phyloP scores from a whole-genome alignment of 2,797 vertebrate species.

The Mionectes olivaceus region DNA sequence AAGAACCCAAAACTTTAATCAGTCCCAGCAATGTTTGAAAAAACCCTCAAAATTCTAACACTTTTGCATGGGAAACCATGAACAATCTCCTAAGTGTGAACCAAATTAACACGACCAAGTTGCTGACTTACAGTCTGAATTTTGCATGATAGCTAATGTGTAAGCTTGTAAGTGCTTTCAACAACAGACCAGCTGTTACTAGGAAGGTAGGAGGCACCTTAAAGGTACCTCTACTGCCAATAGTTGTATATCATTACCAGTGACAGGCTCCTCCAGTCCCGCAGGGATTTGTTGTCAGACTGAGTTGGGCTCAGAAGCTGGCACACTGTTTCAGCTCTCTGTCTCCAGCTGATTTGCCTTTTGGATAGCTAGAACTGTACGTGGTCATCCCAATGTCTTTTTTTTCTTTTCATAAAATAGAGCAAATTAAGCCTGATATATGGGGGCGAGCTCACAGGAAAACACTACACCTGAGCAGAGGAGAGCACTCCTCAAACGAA shows the following conservation, averaged over 20 bases:
- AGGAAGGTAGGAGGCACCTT: conserved; percentile 15
- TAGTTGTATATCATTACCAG: neutral
- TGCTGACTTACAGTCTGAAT: neutral
- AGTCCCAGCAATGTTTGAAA: neutral
- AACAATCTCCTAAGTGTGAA: neutral
- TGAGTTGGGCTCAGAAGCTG: conserved; percentile 22
- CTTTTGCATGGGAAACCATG: neutral
- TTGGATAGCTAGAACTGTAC: neutral
- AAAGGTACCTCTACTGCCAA: neutral
- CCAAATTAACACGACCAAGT: neutral
- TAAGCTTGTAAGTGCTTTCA: neutral
- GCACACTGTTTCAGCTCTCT: neutral
- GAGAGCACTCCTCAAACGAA: neutral
- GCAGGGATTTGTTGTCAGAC: conserved; percentile 26
- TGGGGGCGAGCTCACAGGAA: neutral
- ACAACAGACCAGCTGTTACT: neutral
- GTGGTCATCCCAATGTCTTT: neutral
- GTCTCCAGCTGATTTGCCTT: conserved; percentile 38
- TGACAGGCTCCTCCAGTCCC: neutral
- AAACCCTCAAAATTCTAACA: neutral
- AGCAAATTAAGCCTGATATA: neutral
- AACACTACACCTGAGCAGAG: neutral
- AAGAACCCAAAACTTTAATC: conserved; percentile 40
- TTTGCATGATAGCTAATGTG: neutral
- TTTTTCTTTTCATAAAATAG: neutral